These are phyloP conservation scores for Mercenaria mercenaria DNA, from an alignment of 1,140 invertebrate species.

Conservation along the genomic window DNA sequence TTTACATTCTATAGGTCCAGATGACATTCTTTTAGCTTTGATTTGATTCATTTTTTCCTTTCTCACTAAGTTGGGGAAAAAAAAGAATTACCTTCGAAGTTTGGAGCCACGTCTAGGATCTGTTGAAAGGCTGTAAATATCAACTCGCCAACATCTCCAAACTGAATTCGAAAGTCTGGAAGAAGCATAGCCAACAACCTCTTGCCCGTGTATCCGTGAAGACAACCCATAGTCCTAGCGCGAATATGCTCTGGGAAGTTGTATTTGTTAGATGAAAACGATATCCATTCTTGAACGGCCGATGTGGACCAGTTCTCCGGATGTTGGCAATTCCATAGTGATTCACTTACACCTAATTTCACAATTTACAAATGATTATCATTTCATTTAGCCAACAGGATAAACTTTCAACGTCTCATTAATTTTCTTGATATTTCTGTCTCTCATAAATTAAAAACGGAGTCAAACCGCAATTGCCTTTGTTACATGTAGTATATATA, in stretches of 20 bases:
- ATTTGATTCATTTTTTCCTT: too few species aligned
- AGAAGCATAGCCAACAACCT: conserved; percentile 19
- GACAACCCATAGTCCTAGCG: not conserved
- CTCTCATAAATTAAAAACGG: too few species aligned
- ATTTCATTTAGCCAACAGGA: not conserved
- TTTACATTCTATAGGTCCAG: too few species aligned
- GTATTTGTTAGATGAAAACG: conserved; percentile 7
- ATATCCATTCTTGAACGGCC: conserved; percentile 40
- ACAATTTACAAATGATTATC: not conserved
- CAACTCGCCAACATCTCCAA: conserved; percentile 34
- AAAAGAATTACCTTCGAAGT: conserved; percentile 19
- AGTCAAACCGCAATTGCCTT: too few species aligned
- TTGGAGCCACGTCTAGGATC: conserved; percentile 32
- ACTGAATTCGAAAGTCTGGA: conserved; percentile 31
- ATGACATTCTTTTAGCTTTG: too few species aligned
- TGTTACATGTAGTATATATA: too few species aligned
- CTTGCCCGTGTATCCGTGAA: not conserved
- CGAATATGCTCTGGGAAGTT: not conserved
- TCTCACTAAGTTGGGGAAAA: too few species aligned
- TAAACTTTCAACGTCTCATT: too few species aligned
- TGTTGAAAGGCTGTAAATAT: conserved; percentile 50
- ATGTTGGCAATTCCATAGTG: conserved; percentile 26
- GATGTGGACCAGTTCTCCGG: conserved; percentile 49
- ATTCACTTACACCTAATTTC: not conserved
- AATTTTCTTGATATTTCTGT: too few species aligned